Conservation (phyloP, 1,140 invertebrate species). For the Lordiphosa clarofinis region DNA sequence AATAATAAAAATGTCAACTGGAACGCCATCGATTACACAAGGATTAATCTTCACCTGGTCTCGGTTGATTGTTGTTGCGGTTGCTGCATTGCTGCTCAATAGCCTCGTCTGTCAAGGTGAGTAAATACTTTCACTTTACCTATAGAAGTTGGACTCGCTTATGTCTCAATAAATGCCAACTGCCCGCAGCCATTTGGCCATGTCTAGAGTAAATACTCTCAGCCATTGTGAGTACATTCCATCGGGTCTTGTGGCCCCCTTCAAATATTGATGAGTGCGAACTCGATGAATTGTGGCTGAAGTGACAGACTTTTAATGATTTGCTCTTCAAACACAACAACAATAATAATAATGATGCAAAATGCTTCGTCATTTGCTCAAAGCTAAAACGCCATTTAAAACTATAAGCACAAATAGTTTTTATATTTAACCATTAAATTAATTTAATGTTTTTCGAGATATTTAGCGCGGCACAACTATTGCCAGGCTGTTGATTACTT, state of each 20-base stretch:
- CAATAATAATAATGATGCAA: conserved; percentile 27
- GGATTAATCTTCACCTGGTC: conserved; percentile 62
- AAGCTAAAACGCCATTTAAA: conserved; percentile 2
- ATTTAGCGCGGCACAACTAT: conserved; percentile 17
- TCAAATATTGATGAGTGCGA: too few species aligned
- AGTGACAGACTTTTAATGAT: conserved; percentile 30
- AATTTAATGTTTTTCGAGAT: conserved; percentile 3
- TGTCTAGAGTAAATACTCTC: too few species aligned
- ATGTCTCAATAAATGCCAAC: too few species aligned
- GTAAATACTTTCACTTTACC: conserved; percentile 32
- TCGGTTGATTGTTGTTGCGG: conserved; percentile 51
- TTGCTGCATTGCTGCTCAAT: conserved; percentile 54
- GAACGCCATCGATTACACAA: conserved; percentile 21
- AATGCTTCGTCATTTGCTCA: conserved; percentile 33
- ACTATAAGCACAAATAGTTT: conserved; percentile 7
- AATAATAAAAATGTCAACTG: conserved; percentile 7
- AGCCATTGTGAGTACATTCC: too few species aligned
- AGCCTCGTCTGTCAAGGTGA: conserved; percentile 63
- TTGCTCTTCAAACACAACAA: conserved; percentile 10
- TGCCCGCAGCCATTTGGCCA: too few species aligned
- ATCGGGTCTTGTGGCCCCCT: too few species aligned
- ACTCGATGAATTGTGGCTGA: conserved; percentile 12
- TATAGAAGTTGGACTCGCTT: background rate
- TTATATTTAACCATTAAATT: background rate
- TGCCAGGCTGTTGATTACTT: conserved; percentile 7